These are phyloP conservation scores for Poecilia velifera DNA, from an alignment of 2,797 vertebrate genomes.

Conservation along the genomic window DNA sequence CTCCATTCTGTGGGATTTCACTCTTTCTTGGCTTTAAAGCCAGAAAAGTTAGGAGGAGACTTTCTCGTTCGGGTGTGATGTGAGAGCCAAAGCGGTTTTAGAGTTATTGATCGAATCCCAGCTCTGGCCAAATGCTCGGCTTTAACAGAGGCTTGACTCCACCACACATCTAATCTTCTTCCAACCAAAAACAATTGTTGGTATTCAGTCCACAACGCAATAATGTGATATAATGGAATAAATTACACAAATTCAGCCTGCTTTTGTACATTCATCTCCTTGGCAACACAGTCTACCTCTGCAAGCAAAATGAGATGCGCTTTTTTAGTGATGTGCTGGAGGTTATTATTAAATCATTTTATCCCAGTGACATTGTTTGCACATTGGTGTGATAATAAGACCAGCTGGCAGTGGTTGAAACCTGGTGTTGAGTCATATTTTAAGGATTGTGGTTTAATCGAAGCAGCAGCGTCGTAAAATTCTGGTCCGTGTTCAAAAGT, in stretches of 20 bases:
- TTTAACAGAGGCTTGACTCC: slow-evolving; percentile 55
- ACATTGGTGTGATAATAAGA: slow-evolving; percentile 15
- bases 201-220: slow-evolving; percentile 61
- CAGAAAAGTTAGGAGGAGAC: slow-evolving; percentile 25
- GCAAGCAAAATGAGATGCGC: slow-evolving; percentile 67
- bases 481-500: not conserved
- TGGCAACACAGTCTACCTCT: slow-evolving; percentile 71
- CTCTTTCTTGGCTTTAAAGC: slow-evolving; percentile 19
- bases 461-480: not conserved
- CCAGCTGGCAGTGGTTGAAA: not conserved
- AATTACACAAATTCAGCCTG: slow-evolving; percentile 59
- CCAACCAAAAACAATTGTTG: slow-evolving; percentile 26
- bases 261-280: slow-evolving; percentile 69
- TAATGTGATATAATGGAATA: slow-evolving; percentile 62
- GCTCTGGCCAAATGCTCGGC: slow-evolving; percentile 35
- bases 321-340: slow-evolving; percentile 51
- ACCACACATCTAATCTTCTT: slow-evolving; percentile 40
- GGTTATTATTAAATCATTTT: slow-evolving; percentile 41
- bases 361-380: slow-evolving; percentile 26
- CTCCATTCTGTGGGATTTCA: not conserved
- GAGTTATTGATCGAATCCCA: slow-evolving; percentile 46
- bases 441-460: not conserved
- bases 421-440: not conserved
- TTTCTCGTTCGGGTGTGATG: slow-evolving; percentile 36
- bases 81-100: slow-evolving; percentile 29